Evolutionary conservation across 2,888 invertebrate genomes (phyloP).

Genomic region (Cerceris ruficornis): DNA sequence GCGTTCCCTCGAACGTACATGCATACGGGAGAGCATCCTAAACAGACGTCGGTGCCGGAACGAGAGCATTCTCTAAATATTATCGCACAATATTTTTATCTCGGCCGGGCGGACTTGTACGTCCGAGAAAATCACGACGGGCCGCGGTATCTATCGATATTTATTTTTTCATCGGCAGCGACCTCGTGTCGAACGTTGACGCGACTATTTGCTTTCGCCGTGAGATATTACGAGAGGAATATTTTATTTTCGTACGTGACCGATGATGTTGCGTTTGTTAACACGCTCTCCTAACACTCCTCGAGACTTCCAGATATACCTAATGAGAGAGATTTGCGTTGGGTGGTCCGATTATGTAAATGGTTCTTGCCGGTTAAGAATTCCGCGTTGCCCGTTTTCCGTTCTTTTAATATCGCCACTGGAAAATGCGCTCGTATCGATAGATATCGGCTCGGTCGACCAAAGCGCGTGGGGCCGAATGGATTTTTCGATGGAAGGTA

Average conservation of each 20-base stretch:
- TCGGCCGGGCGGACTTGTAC: conserved; percentile 45
- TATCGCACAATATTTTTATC: conserved; percentile 72
- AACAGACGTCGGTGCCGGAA: conserved; percentile 58
- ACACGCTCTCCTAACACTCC: neutral
- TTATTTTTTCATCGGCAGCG: conserved; percentile 39
- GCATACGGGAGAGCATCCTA: conserved; percentile 38
- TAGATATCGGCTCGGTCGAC: too few species aligned
- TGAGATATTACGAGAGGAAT: neutral
- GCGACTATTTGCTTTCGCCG: neutral
- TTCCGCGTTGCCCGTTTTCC: too few species aligned
- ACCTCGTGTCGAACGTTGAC: neutral
- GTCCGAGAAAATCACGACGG: conserved; percentile 31
- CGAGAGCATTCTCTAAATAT: conserved; percentile 72
- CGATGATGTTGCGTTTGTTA: neutral
- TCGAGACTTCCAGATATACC: neutral
- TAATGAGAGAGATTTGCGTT: neutral
- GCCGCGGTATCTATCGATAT: conserved; percentile 37
- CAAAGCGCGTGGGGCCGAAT: too few species aligned
- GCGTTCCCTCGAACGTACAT: conserved; percentile 3
- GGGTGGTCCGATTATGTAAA: too few species aligned
- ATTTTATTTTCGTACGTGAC: neutral
- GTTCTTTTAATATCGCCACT: too few species aligned
- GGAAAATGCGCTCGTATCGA: too few species aligned
- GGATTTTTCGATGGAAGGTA: too few species aligned
- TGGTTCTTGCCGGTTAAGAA: too few species aligned